Evolutionary conservation across 2,888 invertebrate genomes (phyloP), one percentile per base, ranked within the genome.

Genomic region (Latrodectus elegans): DNA sequence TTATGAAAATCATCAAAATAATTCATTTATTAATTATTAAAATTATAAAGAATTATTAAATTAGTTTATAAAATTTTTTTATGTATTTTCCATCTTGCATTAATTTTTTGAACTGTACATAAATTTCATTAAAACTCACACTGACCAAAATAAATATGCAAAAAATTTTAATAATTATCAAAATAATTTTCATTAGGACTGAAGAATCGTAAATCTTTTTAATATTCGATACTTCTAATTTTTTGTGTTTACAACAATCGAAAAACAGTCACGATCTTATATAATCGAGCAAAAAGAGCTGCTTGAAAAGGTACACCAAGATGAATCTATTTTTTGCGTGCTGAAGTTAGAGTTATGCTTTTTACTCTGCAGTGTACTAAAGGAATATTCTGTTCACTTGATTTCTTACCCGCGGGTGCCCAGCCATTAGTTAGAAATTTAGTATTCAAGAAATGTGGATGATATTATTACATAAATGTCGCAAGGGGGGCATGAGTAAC

Each of bases 401-500:
- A 60, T 60, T 60, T 60, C 8, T 60, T 60, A 11, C 11, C n/a
- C 60, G 6, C 12, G 60, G 4, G n/a, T 60, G 60, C n/a, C 12
- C 12, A 11, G 14, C n/a, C 60, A 60, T 60, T 60, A n/a, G 6
- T 15, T 12, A 15, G 12, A 12, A 60, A 6, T n/a, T 60, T 60
- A 60, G 60, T 60, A 60, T 60, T 60, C 60, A 60, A 15, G 60
- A 60, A 60, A 60, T 60, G 60, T 60, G 12, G 60, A 60, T 60
- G 60, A 60, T 15, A 60, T 60, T n/a, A 60, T 60, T 60, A 60
- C 12, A n/a, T 60, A 12, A 60, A n/a, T 60, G 60, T 15, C 60
- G 12, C n/a, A 60, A 60, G n/a, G 6, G 6, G 60, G 12, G 6
- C 12, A n/a, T 15, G n/a, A 60, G n/a, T 15, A 60, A 60, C 60